Evolutionary conservation across 1,140 invertebrate genomes (phyloP).

Genomic region (Aphelenchoides avenae): DNA sequence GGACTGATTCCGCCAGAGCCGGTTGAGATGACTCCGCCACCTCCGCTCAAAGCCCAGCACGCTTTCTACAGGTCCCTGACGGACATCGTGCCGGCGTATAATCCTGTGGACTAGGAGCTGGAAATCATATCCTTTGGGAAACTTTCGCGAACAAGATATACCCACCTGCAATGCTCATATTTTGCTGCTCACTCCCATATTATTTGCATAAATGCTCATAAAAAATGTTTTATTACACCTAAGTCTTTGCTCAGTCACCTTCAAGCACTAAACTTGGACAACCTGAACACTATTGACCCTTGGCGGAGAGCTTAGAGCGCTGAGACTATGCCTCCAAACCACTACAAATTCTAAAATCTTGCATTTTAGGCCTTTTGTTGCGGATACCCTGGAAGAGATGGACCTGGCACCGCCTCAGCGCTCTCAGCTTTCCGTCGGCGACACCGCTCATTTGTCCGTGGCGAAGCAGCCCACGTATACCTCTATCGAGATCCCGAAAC

Average conservation of each 20-base stretch:
- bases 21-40: slow-evolving; percentile 27
- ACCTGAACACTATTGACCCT: not conserved
- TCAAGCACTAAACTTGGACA: not conserved
- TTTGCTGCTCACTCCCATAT: not conserved
- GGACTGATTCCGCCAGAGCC: slow-evolving; percentile 16
- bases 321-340: no score
- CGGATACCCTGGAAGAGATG: slow-evolving; percentile 48
- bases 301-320: no score
- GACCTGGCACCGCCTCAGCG: slow-evolving; percentile 36
- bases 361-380: slow-evolving; percentile 50
- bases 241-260: not conserved
- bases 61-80: slow-evolving; percentile 54
- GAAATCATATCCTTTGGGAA: no score
- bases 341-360: no score
- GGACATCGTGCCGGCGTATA: slow-evolving; percentile 54
- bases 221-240: not conserved
- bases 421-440: slow-evolving; percentile 37
- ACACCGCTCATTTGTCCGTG: slow-evolving; percentile 37
- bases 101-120: slow-evolving; percentile 49
- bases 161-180: not conserved
- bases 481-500: slow-evolving; percentile 44
- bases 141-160: not conserved
- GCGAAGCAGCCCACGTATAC: slow-evolving; percentile 22
- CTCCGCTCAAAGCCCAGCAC: slow-evolving; percentile 50
- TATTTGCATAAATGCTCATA: not conserved